These are phyloP conservation scores for Hylaeus volcanicus DNA, from an alignment of 1,140 invertebrate species.

Conservation along the genomic window DNA sequence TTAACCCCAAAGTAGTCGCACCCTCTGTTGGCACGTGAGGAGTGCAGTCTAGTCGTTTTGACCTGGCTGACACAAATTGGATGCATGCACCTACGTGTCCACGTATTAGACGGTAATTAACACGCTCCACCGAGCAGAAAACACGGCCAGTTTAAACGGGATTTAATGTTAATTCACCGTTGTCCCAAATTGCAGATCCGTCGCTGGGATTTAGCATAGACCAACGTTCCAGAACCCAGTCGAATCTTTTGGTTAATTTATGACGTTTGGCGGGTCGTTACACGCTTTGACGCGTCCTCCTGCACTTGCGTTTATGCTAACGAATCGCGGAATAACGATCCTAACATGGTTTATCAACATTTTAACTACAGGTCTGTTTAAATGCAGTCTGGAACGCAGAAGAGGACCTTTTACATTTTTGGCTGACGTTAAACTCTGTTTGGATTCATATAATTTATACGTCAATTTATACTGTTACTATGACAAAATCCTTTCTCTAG, in stretches of 20 bases:
- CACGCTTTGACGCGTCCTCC: neutral
- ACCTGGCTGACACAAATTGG: constrained; percentile 57
- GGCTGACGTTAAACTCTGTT: too few relatives aligned
- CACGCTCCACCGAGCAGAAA: constrained; percentile 30
- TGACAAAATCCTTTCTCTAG: too few relatives aligned
- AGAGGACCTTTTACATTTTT: too few relatives aligned
- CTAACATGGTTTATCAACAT: too few relatives aligned
- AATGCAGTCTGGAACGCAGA: too few relatives aligned
- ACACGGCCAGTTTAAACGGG: constrained; percentile 24
- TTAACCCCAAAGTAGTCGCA: constrained; percentile 50
- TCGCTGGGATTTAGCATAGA: neutral
- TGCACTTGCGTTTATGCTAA: neutral
- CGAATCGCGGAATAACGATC: neutral
- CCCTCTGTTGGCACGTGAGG: constrained; percentile 39
- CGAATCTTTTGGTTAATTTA: neutral
- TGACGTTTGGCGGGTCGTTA: neutral
- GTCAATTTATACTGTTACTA: too few relatives aligned
- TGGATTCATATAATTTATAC: too few relatives aligned
- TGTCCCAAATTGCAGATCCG: neutral
- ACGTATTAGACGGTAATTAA: constrained; percentile 49
- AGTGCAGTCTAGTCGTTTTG: constrained; percentile 54
- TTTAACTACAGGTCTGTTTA: too few relatives aligned
- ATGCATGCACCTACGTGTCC: constrained; percentile 28
- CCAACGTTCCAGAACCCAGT: too few relatives aligned
- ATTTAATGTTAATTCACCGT: constrained; percentile 16